Evolutionary conservation across 2,888 invertebrate species (phyloP).

Genomic region (Hylaea fasciaria): DNA sequence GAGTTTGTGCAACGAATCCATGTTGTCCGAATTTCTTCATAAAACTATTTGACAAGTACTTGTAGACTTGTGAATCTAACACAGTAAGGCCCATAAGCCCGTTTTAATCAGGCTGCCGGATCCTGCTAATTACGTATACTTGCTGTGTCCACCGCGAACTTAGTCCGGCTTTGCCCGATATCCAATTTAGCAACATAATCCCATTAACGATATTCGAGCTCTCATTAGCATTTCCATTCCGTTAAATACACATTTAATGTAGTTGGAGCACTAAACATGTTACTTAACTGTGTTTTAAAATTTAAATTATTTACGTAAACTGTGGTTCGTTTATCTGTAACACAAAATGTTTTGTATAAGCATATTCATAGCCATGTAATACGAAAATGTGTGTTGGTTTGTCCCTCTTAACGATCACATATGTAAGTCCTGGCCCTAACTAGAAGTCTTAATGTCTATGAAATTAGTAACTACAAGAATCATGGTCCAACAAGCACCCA

Average conservation of each 20-base stretch:
- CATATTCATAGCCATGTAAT: too few relatives aligned
- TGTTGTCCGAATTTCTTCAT: too few relatives aligned
- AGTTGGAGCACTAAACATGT: constrained; percentile 26
- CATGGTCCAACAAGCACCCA: too few relatives aligned
- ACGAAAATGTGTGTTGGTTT: too few relatives aligned
- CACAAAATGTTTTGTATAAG: constrained; percentile 12
- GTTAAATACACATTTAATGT: constrained; percentile 33
- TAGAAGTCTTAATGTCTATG: too few relatives aligned
- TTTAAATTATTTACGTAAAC: constrained; percentile 12
- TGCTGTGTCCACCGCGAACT: constrained; percentile 75
- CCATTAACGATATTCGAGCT: constrained; percentile 73
- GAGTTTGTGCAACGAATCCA: too few relatives aligned
- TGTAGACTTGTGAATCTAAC: constrained; percentile 19
- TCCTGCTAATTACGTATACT: constrained; percentile 80
- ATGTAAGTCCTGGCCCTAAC: too few relatives aligned
- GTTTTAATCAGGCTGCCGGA: constrained; percentile 71
- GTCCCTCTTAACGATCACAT: too few relatives aligned
- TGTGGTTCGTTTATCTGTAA: constrained; percentile 7
- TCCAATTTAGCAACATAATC: constrained; percentile 78
- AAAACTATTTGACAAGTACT: constrained; percentile 2
- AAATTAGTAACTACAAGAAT: too few relatives aligned
- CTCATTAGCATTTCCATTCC: constrained; percentile 61
- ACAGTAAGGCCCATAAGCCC: constrained; percentile 59
- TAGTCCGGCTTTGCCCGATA: constrained; percentile 73
- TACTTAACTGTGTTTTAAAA: constrained; percentile 19